phyloP scores from a whole-genome alignment of 1,140 invertebrate species.

The Centruroides vittatus region DNA sequence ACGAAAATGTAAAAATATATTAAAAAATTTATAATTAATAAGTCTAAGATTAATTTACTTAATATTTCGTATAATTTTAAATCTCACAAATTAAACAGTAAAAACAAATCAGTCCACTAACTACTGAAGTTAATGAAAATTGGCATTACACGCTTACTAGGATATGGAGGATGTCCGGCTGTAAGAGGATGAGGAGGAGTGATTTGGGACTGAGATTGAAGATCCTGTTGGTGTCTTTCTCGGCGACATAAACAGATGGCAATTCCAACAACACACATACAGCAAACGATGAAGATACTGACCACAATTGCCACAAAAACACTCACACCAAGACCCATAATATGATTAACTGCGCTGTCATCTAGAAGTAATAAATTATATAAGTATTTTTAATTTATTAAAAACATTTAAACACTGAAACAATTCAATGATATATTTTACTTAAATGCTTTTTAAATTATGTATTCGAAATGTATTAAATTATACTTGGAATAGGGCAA shows the following conservation, averaged over 20 bases:
- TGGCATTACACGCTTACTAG: constrained; percentile 17
- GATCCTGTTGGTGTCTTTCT: background rate
- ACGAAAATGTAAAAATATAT: too few relatives aligned
- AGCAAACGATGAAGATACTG: constrained; percentile 44
- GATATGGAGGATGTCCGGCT: constrained; percentile 9
- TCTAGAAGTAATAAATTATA: too few relatives aligned
- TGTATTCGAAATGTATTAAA: too few relatives aligned
- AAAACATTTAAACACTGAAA: too few relatives aligned
- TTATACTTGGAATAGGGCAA: too few relatives aligned
- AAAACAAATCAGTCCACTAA: constrained; percentile 3
- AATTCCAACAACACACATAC: constrained; percentile 45
- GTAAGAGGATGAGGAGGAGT: constrained; percentile 3
- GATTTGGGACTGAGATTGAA: background rate
- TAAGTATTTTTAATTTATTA: too few relatives aligned
- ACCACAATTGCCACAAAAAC: constrained; percentile 57
- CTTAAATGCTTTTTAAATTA: too few relatives aligned
- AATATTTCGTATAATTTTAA: background rate
- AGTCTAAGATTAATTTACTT: background rate
- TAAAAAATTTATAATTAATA: too few relatives aligned
- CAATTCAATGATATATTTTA: too few relatives aligned
- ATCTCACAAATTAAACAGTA: background rate
- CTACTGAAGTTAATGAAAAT: constrained; percentile 4
- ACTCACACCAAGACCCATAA: constrained; percentile 54
- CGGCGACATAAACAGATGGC: constrained; percentile 58
- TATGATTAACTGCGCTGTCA: constrained; percentile 32